Conservation (phyloP, 2,797 vertebrate genomes). For the Crenichthys baileyi region DNA sequence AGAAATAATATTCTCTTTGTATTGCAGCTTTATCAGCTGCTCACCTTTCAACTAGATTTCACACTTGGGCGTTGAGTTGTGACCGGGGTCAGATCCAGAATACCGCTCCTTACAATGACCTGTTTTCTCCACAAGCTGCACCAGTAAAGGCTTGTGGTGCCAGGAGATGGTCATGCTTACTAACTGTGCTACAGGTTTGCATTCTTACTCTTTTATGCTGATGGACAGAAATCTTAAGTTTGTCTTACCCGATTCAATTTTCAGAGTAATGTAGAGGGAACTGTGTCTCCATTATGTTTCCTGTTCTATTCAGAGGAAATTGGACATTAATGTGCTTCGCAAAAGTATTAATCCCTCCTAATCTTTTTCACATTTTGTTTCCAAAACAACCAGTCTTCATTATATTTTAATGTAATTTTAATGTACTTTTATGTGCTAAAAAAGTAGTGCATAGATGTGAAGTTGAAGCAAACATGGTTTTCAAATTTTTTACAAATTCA, state of each 20-base stretch:
- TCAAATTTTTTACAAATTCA: too few relatives aligned
- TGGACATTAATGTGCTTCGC: not conserved
- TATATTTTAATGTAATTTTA: not conserved
- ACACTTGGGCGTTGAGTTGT: constrained; percentile 79
- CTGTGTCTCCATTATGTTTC: not conserved
- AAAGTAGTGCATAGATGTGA: not conserved
- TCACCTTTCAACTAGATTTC: constrained; percentile 87
- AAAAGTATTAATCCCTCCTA: too few relatives aligned
- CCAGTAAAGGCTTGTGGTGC: constrained; percentile 47
- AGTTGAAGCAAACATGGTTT: not conserved
- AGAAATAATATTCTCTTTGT: constrained; percentile 85
- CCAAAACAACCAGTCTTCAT: not conserved
- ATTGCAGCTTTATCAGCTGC: constrained; percentile 82
- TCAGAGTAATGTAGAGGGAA: not conserved
- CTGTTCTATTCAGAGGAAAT: not conserved
- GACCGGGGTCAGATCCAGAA: constrained; percentile 79
- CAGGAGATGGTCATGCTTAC: constrained; percentile 71
- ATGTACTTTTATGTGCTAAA: not conserved
- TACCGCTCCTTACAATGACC: constrained; percentile 80
- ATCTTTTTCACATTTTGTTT: not conserved
- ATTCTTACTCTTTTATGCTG: not conserved
- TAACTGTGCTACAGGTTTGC: constrained; percentile 43
- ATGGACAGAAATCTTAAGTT: not conserved
- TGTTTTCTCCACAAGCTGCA: constrained; percentile 70
- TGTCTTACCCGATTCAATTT: not conserved